These are phyloP conservation scores for Drosophila niveifrons DNA, from an alignment of 2,888 invertebrate species.

Conservation along the genomic window DNA sequence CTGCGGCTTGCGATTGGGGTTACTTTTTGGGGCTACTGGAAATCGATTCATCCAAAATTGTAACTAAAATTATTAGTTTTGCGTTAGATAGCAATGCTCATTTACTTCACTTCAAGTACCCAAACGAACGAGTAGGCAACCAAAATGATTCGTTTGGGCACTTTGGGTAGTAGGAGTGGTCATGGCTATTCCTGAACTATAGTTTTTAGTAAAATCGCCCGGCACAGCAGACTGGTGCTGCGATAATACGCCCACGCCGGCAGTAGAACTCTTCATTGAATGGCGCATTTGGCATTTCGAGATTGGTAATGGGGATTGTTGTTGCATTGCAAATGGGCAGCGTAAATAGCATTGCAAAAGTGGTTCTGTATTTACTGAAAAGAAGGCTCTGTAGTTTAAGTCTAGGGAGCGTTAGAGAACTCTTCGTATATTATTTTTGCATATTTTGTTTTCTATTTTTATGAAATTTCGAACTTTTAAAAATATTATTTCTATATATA, in stretches of 20 bases:
- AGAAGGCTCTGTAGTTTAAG: slow-evolving; percentile 9
- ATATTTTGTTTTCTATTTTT: neutral
- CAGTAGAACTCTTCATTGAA: slow-evolving; percentile 50
- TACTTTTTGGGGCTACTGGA: slow-evolving; percentile 67
- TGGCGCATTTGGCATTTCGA: slow-evolving; percentile 61
- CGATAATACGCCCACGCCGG: slow-evolving; percentile 38
- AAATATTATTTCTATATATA: neutral
- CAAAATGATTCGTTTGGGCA: slow-evolving; percentile 83
- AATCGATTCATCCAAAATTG: slow-evolving; percentile 80
- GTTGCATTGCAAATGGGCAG: slow-evolving; percentile 5
- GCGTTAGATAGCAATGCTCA: slow-evolving; percentile 85
- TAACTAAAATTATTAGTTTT: slow-evolving; percentile 84
- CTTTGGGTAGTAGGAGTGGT: slow-evolving; percentile 84
- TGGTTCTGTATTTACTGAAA: neutral
- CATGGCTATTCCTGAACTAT: slow-evolving; percentile 86
- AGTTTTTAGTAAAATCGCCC: slow-evolving; percentile 77
- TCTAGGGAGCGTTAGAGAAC: neutral
- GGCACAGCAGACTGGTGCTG: slow-evolving; percentile 42
- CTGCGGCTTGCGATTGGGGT: slow-evolving; percentile 65
- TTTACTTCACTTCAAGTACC: slow-evolving; percentile 84
- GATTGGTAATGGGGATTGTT: slow-evolving; percentile 37
- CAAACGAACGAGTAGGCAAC: slow-evolving; percentile 83
- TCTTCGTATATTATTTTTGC: neutral
- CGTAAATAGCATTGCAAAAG: slow-evolving; percentile 2
- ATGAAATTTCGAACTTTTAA: too few species aligned